Evolutionary conservation across 2,888 invertebrate genomes (phyloP).

Genomic region (Archips xylosteana): DNA sequence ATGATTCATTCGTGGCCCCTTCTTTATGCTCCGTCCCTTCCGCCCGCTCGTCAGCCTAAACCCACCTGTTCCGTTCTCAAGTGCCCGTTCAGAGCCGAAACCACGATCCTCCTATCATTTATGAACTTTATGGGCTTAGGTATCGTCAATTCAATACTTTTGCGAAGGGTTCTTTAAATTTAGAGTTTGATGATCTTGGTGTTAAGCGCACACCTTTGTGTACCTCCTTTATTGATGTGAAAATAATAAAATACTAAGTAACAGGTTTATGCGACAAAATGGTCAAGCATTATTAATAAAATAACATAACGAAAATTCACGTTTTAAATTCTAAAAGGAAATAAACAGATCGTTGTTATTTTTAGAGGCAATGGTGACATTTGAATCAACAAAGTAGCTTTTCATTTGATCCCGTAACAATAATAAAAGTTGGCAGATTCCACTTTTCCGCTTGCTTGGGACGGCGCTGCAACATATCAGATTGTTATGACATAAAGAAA

Average conservation of each 20-base stretch:
- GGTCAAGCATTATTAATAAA: neutral
- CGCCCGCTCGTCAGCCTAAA: constrained; percentile 49
- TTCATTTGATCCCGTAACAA: constrained; percentile 23
- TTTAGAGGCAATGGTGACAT: constrained; percentile 4
- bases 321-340: neutral
- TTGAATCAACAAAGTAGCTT: constrained; percentile 20
- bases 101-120: constrained; percentile 60
- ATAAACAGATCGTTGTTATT: neutral
- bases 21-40: constrained; percentile 45
- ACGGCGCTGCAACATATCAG: constrained; percentile 46
- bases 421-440: constrained; percentile 49
- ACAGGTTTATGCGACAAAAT: neutral
- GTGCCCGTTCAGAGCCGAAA: constrained; percentile 62
- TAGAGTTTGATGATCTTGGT: neutral
- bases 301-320: too few species aligned
- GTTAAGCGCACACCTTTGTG: neutral
- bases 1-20: constrained; percentile 58
- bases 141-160: constrained; percentile 14
- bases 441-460: constrained; percentile 42
- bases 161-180: neutral
- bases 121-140: constrained; percentile 40
- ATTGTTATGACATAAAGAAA: constrained; percentile 51
- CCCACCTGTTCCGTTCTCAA: constrained; percentile 65
- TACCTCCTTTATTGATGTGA: neutral
- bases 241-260: neutral